Base-by-base conservation (phyloP, 2,797 vertebrate genomes). In the Platalea minor region DNA sequence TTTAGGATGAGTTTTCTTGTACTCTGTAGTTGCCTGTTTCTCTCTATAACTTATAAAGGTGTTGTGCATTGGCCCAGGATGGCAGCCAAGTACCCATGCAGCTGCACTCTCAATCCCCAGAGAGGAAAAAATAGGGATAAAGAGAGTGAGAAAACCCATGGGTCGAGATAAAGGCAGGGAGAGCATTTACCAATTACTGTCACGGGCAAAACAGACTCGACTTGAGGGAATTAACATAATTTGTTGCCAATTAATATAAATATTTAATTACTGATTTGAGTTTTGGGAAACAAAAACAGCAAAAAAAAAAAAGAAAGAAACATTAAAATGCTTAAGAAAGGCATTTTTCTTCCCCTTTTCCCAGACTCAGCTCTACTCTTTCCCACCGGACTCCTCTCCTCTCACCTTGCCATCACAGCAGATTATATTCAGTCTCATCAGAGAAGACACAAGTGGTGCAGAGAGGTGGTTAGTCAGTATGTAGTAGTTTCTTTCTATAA, bases 381-480 rank as follows among this genome's bases (percentile, higher is more conserved):
- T 17, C 5, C 10, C 16, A 10, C 4, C 21, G 53, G 23, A 39
- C 8, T 25, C 3, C 5, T 56, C 8, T 86, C 41, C 17, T 65
- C 13, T 4, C 4, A 0, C 2, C 10, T 46, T 67, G 4, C 9
- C 10, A 33, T 51, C 46, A 37, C 6, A 77, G 19, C 21, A 80
- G 33, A 31, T 35, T 35, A 20, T 2, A 43, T 41, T 74, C 48
- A 4, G 8, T 35, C 7, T 5, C 15, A 46, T 46, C 46, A 70
- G 9, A 67, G 28, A 70, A 29, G 11, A 25, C 48, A 61, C 2
- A 13, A 16, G 6, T 16, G 35, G 9, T n/a, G 13, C 16, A 25
- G 35, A 7, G 11, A 1, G 2, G 0, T 56, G 5, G 5, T 12
- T 53, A 37, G 2, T n/a, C 17, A 45, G 3, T 4, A 43, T 1